Percentiles rank a stretch among this genome's conserved stretches.
Evolutionary conservation across 2,113 vertebrate species (phyloP).

Genomic region (Trematomus loennbergii): DNA sequence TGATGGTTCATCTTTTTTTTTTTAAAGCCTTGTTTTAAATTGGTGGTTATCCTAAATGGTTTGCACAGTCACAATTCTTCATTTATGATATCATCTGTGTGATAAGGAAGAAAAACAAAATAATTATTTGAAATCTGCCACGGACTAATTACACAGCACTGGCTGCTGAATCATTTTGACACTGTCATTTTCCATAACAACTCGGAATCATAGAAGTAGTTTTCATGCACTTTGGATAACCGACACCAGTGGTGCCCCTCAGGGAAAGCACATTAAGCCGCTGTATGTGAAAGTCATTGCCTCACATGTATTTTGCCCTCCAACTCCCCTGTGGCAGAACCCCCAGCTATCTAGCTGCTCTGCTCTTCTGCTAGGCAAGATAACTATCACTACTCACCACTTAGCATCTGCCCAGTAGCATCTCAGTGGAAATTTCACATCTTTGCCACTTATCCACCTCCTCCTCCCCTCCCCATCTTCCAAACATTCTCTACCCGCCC

Average conservation of each 20-base stretch:
- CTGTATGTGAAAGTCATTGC: slow-evolving; percentile 26
- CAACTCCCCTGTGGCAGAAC: slow-evolving; percentile 26
- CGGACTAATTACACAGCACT: not conserved
- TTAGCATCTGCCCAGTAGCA: slow-evolving; percentile 54
- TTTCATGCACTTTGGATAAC: not conserved
- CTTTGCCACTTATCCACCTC: slow-evolving; percentile 23
- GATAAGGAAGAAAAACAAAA: not conserved
- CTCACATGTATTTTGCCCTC: slow-evolving; percentile 30
- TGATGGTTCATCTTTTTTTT: not conserved
- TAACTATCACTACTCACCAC: slow-evolving; percentile 45
- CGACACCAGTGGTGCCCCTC: slow-evolving; percentile 8
- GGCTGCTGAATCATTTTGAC: not conserved
- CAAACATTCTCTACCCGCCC: slow-evolving; percentile 16
- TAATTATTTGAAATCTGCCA: not conserved
- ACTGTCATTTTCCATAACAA: not conserved
- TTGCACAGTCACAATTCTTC: not conserved
- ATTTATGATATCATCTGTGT: slow-evolving; percentile 12
- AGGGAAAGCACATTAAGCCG: slow-evolving; percentile 5
- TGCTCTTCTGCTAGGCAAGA: slow-evolving; percentile 28
- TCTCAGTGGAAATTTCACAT: slow-evolving; percentile 39
- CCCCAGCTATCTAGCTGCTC: slow-evolving; percentile 29
- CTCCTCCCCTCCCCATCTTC: not conserved
- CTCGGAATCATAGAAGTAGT: not conserved
- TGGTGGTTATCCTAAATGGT: not conserved
- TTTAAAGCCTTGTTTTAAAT: slow-evolving; percentile 12